These are phyloP conservation scores for Lapara coniferarum DNA, from an alignment of 2,888 invertebrate species.

Conservation along the genomic window DNA sequence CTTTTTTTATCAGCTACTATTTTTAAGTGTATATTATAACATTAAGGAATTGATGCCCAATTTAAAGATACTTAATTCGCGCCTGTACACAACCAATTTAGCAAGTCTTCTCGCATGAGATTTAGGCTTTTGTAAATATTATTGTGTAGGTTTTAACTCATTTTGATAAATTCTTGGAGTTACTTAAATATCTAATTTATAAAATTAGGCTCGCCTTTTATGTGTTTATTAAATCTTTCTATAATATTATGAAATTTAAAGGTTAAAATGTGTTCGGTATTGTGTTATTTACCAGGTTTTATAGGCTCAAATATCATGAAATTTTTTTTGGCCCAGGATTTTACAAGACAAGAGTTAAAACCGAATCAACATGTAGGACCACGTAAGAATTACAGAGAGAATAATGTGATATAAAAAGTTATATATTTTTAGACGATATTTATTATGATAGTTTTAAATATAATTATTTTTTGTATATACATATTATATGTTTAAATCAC, in stretches of 20 bases:
- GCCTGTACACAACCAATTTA: neutral
- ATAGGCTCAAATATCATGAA: too few species aligned
- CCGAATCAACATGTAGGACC: conserved; percentile 46
- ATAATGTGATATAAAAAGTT: conserved; percentile 64
- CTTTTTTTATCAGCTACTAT: conserved; percentile 20
- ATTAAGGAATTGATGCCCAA: neutral
- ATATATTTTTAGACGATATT: conserved; percentile 75
- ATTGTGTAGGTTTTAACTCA: conserved; percentile 1
- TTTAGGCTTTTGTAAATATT: conserved; percentile 9
- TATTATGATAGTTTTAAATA: conserved; percentile 43
- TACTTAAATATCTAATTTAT: neutral
- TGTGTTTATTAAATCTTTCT: too few species aligned
- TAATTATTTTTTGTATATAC: conserved; percentile 59
- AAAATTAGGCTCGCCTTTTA: neutral
- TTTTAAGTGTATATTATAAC: conserved; percentile 23
- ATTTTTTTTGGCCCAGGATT: too few species aligned
- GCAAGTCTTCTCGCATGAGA: neutral
- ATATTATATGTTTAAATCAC: conserved; percentile 29
- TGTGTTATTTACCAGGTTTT: too few species aligned
- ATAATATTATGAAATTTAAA: too few species aligned
- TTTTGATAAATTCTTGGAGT: neutral
- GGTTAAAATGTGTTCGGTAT: too few species aligned
- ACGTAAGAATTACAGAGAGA: conserved; percentile 19
- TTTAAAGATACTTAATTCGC: conserved; percentile 4
- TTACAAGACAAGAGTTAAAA: neutral